These are phyloP conservation scores for Drosophila virilis DNA, from an alignment of 1,140 invertebrate genomes.

Conservation along the genomic window DNA sequence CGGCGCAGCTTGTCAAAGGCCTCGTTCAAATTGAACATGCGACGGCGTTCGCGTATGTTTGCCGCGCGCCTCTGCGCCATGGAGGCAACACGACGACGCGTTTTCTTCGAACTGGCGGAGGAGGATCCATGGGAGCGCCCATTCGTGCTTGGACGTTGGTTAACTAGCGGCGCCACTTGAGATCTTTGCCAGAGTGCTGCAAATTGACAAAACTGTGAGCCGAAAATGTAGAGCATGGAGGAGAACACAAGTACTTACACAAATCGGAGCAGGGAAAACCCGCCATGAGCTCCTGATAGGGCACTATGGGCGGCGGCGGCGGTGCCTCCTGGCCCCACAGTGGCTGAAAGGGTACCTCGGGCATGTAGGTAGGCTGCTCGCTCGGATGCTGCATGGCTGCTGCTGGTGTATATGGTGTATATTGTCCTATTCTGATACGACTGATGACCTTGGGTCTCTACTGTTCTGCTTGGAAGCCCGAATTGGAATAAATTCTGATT, in stretches of 20 bases:
- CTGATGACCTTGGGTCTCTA: conserved; percentile 60
- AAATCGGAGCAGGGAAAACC: conserved; percentile 86
- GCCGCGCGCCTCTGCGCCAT: conserved; percentile 95
- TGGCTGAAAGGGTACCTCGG: conserved; percentile 83
- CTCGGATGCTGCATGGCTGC: conserved; percentile 71
- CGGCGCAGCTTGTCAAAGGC: conserved; percentile 96
- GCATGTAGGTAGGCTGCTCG: conserved; percentile 76
- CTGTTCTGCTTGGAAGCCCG: conserved; percentile 73
- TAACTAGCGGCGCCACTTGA: conserved; percentile 74
- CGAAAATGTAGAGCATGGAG: not conserved
- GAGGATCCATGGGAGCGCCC: conserved; percentile 60
- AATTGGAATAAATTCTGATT: conserved; percentile 68
- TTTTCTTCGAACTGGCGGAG: conserved; percentile 87
- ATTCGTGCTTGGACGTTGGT: conserved; percentile 58
- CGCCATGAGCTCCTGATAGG: conserved; percentile 86
- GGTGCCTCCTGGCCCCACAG: conserved; percentile 77
- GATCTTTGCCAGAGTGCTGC: conserved; percentile 84
- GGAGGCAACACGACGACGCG: conserved; percentile 93
- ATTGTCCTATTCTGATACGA: conserved; percentile 18
- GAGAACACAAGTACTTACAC: conserved; percentile 72
- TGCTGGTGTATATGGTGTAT: not conserved
- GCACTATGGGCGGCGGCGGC: conserved; percentile 80
- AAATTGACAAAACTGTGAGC: conserved; percentile 6
- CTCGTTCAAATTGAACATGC: conserved; percentile 99
- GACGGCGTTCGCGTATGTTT: conserved; percentile 96